phyloP scores from a whole-genome alignment of 2,888 invertebrate species.

The Sinotaia quadrata region DNA sequence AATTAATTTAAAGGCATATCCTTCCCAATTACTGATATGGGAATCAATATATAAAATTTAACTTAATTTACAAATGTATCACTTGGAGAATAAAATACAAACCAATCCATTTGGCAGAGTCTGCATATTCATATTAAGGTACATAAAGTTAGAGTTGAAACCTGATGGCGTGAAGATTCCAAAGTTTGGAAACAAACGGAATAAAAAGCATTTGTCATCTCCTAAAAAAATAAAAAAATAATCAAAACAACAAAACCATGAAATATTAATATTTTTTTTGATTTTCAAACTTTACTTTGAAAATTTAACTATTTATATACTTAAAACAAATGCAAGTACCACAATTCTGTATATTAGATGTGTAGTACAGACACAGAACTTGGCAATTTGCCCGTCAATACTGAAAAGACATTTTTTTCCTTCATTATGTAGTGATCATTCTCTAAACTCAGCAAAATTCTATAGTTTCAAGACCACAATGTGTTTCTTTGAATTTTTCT shows the following conservation, averaged over 20 bases:
- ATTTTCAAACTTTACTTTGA: not conserved
- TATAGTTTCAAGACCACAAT: too few relatives aligned
- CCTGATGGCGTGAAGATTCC: constrained; percentile 84
- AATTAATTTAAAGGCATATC: too few relatives aligned
- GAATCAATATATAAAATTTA: too few relatives aligned
- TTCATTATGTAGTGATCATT: too few relatives aligned
- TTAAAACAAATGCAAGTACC: not conserved
- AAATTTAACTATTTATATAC: not conserved
- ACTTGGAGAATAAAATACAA: constrained; percentile 45
- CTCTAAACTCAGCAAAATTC: too few relatives aligned
- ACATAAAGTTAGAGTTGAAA: constrained; percentile 92
- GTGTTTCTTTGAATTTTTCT: too few relatives aligned
- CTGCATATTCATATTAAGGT: constrained; percentile 91
- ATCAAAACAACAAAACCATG: not conserved
- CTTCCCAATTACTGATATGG: too few relatives aligned
- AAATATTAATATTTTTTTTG: not conserved
- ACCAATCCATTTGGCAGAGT: constrained; percentile 93
- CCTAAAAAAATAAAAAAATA: constrained; percentile 71
- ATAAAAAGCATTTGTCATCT: constrained; percentile 85
- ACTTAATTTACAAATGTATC: too few relatives aligned
- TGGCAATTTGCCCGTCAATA: too few relatives aligned
- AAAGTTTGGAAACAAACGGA: constrained; percentile 86
- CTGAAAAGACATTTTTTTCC: too few relatives aligned
- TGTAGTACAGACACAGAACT: too few relatives aligned
- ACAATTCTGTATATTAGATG: not conserved